Percentiles rank a stretch among this genome's conserved stretches.
These are phyloP conservation scores for Bovichtus diacanthus DNA, from an alignment of 2,797 vertebrate species.

Conservation along the genomic window DNA sequence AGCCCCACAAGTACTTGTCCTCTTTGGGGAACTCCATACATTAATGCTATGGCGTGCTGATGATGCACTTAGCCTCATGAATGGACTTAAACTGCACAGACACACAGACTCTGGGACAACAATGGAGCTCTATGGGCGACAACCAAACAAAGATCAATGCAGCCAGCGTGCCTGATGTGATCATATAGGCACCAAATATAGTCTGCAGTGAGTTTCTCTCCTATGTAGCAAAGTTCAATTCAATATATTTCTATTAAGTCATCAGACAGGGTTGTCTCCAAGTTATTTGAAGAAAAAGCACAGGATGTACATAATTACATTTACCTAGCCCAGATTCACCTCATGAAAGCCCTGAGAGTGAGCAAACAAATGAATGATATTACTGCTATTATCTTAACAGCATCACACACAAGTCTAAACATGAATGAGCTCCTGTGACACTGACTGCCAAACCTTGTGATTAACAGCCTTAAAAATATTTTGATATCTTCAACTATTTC, in stretches of 20 bases:
- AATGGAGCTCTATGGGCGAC: conserved; percentile 67
- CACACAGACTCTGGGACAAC: conserved; percentile 57
- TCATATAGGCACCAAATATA: conserved; percentile 39
- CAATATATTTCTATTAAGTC: not conserved
- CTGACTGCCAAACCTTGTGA: not conserved
- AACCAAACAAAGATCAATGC: conserved; percentile 55
- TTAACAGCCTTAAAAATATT: not conserved
- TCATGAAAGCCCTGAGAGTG: not conserved
- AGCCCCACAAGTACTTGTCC: conserved; percentile 4
- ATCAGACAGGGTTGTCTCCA: not conserved
- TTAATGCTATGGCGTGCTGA: conserved; percentile 57
- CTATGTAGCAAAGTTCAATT: not conserved
- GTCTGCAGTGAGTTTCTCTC: not conserved
- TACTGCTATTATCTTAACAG: not conserved
- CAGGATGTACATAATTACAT: not conserved
- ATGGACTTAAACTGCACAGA: conserved; percentile 59
- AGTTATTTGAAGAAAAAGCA: not conserved
- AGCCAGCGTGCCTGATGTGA: conserved; percentile 22
- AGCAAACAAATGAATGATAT: not conserved
- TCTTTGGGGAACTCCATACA: conserved; percentile 43
- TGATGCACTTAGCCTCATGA: conserved; percentile 71
- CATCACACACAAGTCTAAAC: not conserved
- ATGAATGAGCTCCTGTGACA: not conserved
- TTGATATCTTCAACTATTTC: not conserved
- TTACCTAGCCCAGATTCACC: not conserved